phyloP scores from a whole-genome alignment of 2,113 vertebrate genomes.

The Scophthalmus maximus region DNA sequence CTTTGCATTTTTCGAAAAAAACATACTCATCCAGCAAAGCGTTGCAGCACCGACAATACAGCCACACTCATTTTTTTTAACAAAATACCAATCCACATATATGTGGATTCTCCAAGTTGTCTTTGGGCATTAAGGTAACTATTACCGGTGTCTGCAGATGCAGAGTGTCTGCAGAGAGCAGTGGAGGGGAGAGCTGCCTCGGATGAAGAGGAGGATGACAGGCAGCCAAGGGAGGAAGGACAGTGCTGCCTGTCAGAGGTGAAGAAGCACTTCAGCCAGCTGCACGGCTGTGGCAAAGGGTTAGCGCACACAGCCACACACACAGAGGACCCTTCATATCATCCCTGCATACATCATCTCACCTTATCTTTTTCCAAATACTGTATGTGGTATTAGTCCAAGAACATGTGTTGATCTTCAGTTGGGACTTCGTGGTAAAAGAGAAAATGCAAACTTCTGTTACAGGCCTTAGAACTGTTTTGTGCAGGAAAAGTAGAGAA shows the following conservation, averaged over 20 bases:
- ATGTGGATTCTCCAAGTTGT: neutral
- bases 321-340: no score
- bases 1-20: neutral
- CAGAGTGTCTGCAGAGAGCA: slow-evolving; percentile 80
- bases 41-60: no score
- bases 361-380: neutral
- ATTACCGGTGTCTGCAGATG: slow-evolving; percentile 41
- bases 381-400: neutral
- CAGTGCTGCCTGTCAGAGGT: slow-evolving; percentile 60
- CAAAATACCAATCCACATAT: neutral
- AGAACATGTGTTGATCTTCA: neutral
- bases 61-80: no score
- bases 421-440: no score
- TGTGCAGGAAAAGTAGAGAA: no score
- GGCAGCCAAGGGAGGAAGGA: slow-evolving; percentile 41
- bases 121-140: neutral
- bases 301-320: slow-evolving; percentile 33
- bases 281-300: slow-evolving; percentile 71
- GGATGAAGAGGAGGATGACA: slow-evolving; percentile 83
- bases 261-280: slow-evolving; percentile 60
- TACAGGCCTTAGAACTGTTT: no score
- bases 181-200: slow-evolving; percentile 84
- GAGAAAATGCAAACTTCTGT: no score
- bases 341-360: neutral
- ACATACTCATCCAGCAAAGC: no score